Evolutionary conservation across 2,797 vertebrate species (phyloP).

Genomic region (Lepilemur ruficaudatus): DNA sequence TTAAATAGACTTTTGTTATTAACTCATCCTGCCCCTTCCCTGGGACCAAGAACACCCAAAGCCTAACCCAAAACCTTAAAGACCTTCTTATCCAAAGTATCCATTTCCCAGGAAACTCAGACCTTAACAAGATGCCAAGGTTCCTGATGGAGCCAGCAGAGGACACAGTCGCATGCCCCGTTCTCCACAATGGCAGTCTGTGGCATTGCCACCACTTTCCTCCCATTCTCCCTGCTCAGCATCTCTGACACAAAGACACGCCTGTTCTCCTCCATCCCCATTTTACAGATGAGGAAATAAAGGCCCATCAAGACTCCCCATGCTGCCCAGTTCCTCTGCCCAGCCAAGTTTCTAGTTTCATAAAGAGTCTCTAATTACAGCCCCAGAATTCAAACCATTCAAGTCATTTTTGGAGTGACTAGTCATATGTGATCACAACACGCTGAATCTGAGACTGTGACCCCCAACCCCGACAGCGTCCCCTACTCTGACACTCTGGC

Average conservation of each 20-base stretch:
- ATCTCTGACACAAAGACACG: neutral
- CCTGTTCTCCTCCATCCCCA: neutral
- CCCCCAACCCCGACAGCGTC: neutral
- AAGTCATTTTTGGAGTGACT: neutral
- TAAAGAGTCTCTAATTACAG: neutral
- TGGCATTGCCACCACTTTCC: fast-evolving
- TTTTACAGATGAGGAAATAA: neutral
- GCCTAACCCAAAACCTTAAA: neutral
- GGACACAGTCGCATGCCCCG: neutral
- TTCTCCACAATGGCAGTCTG: neutral
- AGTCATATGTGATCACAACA: neutral
- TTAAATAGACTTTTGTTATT: neutral
- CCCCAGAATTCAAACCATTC: neutral
- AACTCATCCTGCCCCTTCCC: neutral
- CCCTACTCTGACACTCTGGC: neutral
- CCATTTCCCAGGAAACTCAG: neutral
- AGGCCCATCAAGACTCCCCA: neutral
- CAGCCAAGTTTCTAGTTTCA: neutral
- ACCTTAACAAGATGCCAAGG: neutral
- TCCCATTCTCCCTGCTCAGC: neutral
- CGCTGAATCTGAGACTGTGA: neutral
- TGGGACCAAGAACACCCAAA: neutral
- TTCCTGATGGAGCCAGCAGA: neutral
- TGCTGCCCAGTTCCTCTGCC: neutral
- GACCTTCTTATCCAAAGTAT: neutral